Base-by-base conservation (phyloP, 2,797 vertebrate genomes). In the Pseudomugil gertrudae region DNA sequence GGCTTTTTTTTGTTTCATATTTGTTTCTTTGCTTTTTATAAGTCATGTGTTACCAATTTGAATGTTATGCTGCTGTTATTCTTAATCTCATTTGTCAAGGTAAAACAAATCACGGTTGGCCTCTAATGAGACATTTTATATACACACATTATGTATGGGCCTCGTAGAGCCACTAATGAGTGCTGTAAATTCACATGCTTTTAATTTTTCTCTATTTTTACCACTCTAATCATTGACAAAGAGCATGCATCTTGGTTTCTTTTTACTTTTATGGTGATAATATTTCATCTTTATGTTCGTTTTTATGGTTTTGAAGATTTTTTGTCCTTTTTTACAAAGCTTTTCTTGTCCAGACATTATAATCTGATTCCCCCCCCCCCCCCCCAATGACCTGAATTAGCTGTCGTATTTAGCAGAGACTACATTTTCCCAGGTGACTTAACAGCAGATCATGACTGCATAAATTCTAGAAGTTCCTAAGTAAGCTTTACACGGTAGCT, bases 51-150 rank as follows among this genome's bases (percentile, higher is more conserved):
- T 76, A 71, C 66, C 84, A 43, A 19, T 43, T 43, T 43, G 17
- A 43, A 76, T 75, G 80, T 61, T 6, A 9, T 11, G 15, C 52
- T 69, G 59, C 64, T 75, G 61, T 76, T 72, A 45, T 75, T 69
- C 66, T 53, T 69, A 63, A 27, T 72, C 69, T 51, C 58, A 61
- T 74, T 81, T 55, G 61, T 47, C 47, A 14, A 47, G 30, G 29
- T 27, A 8, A 55, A 70, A 57, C 32, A 63, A 57, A 58, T 61
- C 24, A 19, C 30, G 14, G 33, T 53, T 51, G 30, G 40, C 40
- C 69, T 35, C 63, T 79, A 81, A 87, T 79, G 75, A 80, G 73
- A 78, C 66, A 23, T 80, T 80, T 83, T 63, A 58, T 77, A 64
- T 47, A 40, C 65, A 66, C n/a, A 50, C 33, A 45, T 77, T 72